Percentiles rank a stretch among this genome's conserved stretches.
These are phyloP conservation scores for Morelia viridis DNA, from an alignment of 2,797 vertebrate genomes.

Conservation along the genomic window DNA sequence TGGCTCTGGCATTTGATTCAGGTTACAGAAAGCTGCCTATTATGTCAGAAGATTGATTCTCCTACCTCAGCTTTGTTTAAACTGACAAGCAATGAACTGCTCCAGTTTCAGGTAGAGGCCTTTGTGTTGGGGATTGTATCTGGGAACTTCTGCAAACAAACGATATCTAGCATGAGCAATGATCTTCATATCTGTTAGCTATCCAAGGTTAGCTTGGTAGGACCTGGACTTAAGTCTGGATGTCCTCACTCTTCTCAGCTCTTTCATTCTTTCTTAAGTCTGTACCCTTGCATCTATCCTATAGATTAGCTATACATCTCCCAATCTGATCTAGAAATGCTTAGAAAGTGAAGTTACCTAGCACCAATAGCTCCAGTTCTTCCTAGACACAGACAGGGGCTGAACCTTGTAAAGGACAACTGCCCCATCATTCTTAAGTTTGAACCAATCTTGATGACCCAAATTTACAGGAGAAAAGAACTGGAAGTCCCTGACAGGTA, in stretches of 20 bases:
- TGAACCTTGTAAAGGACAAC: neutral
- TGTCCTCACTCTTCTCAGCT: neutral
- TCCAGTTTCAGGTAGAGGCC: neutral
- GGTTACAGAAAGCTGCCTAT: neutral
- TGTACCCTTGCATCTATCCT: neutral
- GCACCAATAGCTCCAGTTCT: neutral
- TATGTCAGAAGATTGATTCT: neutral
- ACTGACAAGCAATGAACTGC: neutral
- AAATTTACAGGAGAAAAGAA: neutral
- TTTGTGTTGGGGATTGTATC: neutral
- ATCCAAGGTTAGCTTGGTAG: neutral
- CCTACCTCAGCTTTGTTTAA: neutral
- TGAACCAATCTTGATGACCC: neutral
- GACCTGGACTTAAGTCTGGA: neutral
- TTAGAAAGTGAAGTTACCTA: neutral
- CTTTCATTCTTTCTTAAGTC: neutral
- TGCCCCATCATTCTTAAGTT: neutral
- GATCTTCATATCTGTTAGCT: neutral
- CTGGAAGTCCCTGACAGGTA: neutral
- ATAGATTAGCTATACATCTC: neutral
- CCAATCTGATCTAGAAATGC: neutral
- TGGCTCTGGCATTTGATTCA: neutral
- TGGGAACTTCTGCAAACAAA: neutral
- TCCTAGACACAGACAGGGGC: neutral
- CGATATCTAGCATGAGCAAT: neutral